Evolutionary conservation across 1,140 invertebrate species (phyloP).

Genomic region (Ceratina calcarata): DNA sequence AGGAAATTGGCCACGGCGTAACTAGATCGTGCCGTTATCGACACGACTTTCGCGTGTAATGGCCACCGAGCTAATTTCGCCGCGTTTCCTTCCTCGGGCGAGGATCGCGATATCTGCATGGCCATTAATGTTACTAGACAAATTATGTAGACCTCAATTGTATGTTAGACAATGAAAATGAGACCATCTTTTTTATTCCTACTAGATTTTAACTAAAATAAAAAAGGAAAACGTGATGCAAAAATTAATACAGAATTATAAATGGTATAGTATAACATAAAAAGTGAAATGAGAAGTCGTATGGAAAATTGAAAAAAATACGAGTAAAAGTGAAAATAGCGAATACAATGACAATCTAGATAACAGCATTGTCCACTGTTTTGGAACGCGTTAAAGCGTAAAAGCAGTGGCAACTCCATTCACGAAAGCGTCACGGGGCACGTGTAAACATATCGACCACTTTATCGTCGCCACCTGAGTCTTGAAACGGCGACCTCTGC

Average conservation of each 20-base stretch:
- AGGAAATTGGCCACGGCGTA: background rate
- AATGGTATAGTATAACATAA: too few species aligned
- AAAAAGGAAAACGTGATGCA: too few species aligned
- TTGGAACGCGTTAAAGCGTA: background rate
- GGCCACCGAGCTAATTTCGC: background rate
- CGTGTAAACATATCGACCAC: constrained; percentile 48
- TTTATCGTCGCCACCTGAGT: constrained; percentile 58
- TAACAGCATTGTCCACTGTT: background rate
- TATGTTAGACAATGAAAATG: too few species aligned
- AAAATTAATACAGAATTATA: too few species aligned
- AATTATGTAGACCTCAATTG: too few species aligned
- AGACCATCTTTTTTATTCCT: too few species aligned
- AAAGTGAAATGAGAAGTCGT: too few species aligned
- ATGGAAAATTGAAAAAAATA: too few species aligned
- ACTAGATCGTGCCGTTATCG: constrained; percentile 17
- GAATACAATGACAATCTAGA: too few species aligned
- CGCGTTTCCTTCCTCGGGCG: background rate
- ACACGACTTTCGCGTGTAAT: background rate
- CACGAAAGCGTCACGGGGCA: constrained; percentile 11
- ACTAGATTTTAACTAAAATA: too few species aligned
- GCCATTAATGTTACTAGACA: background rate
- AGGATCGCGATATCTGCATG: background rate
- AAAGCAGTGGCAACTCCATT: background rate
- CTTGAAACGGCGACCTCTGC: constrained; percentile 36
- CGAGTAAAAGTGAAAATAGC: too few species aligned